Evolutionary conservation across 2,888 invertebrate genomes (phyloP).

Genomic region (Dicyrtomina minuta): DNA sequence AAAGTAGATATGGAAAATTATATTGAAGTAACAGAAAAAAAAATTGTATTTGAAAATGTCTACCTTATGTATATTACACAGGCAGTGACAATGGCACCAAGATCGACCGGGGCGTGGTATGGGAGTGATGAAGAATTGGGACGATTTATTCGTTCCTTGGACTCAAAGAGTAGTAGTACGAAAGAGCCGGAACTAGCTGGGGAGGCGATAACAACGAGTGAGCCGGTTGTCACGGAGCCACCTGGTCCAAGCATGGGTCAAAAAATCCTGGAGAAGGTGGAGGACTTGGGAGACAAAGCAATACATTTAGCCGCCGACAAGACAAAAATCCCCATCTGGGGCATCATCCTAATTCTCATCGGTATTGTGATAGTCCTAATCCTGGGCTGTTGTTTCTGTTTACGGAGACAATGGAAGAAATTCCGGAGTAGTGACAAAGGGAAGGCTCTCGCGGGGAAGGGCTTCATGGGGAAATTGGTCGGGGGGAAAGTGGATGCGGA

Average conservation of each 20-base stretch:
- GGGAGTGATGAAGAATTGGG: conserved; percentile 12
- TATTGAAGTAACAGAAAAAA: too few species aligned
- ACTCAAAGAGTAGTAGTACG: conserved; percentile 13
- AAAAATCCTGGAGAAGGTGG: conserved; percentile 40
- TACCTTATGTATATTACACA: too few species aligned
- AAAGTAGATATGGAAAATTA: too few species aligned
- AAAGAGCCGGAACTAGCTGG: conserved; percentile 41
- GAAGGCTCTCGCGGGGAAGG: conserved; percentile 47
- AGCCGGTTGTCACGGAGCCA: conserved; percentile 38
- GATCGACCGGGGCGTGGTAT: conserved; percentile 2
- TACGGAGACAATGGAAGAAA: conserved; percentile 49
- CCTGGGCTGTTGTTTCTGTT: conserved; percentile 45
- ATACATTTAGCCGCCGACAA: conserved; percentile 48
- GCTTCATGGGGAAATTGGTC: conserved; percentile 49
- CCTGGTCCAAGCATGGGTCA: conserved; percentile 43
- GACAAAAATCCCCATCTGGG: conserved; percentile 51
- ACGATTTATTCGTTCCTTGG: conserved; percentile 26
- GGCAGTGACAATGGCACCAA: conserved; percentile 28
- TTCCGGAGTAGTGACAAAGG: conserved; percentile 45
- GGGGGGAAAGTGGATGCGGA: conserved; percentile 47
- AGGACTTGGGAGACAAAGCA: conserved; percentile 42
- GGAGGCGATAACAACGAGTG: conserved; percentile 36
- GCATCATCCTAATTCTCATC: conserved; percentile 48
- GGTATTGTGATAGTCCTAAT: conserved; percentile 46
- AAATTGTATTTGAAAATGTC: too few species aligned